Percentiles rank a stretch among this genome's conserved stretches.
These are phyloP conservation scores for Oxytorus armatus DNA, from an alignment of 2,888 invertebrate genomes.

Conservation along the genomic window DNA sequence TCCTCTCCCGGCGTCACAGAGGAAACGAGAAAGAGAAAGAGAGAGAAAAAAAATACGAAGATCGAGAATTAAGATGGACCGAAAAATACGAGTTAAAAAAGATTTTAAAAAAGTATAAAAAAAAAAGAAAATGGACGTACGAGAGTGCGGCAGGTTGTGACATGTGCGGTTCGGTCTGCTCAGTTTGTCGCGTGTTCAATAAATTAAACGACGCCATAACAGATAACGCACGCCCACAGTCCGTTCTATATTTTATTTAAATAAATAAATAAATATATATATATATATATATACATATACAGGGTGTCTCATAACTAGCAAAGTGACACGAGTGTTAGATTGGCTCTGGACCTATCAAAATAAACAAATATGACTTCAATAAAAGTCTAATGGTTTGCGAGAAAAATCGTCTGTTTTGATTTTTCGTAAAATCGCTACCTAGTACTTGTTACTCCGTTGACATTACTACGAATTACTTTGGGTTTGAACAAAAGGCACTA, in stretches of 20 bases:
- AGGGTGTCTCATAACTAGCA: too few species aligned
- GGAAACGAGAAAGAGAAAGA: conserved; percentile 42
- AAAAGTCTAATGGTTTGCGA: too few species aligned
- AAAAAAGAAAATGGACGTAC: conserved; percentile 23
- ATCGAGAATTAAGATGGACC: conserved; percentile 48
- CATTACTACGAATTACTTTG: too few species aligned
- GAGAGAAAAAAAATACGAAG: conserved; percentile 29
- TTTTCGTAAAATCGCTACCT: too few species aligned
- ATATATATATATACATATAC: conserved; percentile 7
- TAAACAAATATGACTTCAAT: too few species aligned
- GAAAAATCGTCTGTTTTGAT: too few species aligned
- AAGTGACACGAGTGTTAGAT: too few species aligned
- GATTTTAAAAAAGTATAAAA: conserved; percentile 32
- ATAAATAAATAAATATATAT: not conserved
- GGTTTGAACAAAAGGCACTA: too few species aligned
- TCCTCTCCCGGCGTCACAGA: conserved; percentile 32
- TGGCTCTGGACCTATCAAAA: too few species aligned
- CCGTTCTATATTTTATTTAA: conserved; percentile 49
- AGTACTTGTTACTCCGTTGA: too few species aligned
- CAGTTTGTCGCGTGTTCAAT: conserved; percentile 61
- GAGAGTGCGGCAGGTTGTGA: conserved; percentile 54
- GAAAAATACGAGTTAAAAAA: conserved; percentile 49
- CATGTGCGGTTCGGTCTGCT: conserved; percentile 49
- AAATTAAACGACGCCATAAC: conserved; percentile 64
- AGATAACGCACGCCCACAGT: conserved; percentile 62